Conservation (phyloP, 2,888 invertebrate genomes). For the Synergus laeviventris region DNA sequence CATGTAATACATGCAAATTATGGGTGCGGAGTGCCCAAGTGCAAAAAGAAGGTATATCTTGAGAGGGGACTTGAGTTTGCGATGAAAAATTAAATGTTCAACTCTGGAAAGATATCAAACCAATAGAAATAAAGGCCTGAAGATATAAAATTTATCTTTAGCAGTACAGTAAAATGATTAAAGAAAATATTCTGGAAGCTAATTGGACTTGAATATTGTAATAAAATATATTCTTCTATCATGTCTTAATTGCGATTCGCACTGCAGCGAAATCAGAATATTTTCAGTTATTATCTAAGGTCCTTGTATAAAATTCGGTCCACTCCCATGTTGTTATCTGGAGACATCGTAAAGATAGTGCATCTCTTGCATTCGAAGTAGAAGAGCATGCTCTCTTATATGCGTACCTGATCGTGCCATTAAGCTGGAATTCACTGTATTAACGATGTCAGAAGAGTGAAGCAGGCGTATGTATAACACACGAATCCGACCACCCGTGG, state of each 20-base stretch:
- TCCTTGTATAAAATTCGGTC: not conserved
- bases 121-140: no score
- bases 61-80: not conserved
- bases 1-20: slow-evolving; percentile 25
- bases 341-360: slow-evolving; percentile 28
- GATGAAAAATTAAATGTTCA: no score
- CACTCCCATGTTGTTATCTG: not conserved
- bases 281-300: slow-evolving; percentile 2
- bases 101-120: no score
- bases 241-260: no score
- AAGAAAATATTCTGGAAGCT: no score
- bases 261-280: not conserved
- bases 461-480: slow-evolving; percentile 9
- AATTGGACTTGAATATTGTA: no score
- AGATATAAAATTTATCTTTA: no score
- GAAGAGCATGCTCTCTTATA: slow-evolving; percentile 3
- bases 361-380: slow-evolving; percentile 6
- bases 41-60: not conserved
- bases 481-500: slow-evolving; percentile 47
- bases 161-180: no score
- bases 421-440: slow-evolving; percentile 63
- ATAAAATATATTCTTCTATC: no score
- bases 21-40: not conserved
- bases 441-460: slow-evolving; percentile 52
- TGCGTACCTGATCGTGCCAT: slow-evolving; percentile 50